Evolutionary conservation across 1,140 invertebrate genomes (phyloP).

Genomic region (Diabrotica virgifera): DNA sequence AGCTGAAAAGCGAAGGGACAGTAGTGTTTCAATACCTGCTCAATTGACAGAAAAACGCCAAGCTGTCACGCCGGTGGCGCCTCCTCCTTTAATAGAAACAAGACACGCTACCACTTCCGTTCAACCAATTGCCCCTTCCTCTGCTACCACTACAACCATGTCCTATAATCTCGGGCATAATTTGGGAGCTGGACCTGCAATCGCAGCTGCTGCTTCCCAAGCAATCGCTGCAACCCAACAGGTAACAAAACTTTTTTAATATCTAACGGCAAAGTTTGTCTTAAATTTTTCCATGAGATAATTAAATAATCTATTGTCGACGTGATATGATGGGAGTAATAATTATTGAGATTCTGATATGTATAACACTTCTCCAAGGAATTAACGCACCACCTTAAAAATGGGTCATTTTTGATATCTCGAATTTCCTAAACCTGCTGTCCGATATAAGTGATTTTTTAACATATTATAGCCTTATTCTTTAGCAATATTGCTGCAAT

Average conservation of each 20-base stretch:
- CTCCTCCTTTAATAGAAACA: slow-evolving; percentile 29
- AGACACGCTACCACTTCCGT: slow-evolving; percentile 24
- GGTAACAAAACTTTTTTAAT: slow-evolving; percentile 46
- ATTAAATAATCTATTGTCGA: too few species aligned
- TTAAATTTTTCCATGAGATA: too few species aligned
- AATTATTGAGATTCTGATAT: too few species aligned
- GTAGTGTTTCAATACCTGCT: slow-evolving; percentile 34
- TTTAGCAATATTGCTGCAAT: too few species aligned
- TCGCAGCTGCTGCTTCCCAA: slow-evolving; percentile 92
- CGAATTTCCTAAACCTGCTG: too few species aligned
- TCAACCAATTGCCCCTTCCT: slow-evolving; percentile 32
- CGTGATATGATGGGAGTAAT: too few species aligned
- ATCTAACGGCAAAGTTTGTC: background rate
- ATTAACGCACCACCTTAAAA: too few species aligned
- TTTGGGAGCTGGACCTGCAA: slow-evolving; percentile 79
- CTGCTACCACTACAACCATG: slow-evolving; percentile 41
- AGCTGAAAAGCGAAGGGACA: slow-evolving; percentile 44
- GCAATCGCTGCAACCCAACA: slow-evolving; percentile 95
- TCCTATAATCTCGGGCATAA: slow-evolving; percentile 55
- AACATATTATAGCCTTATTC: too few species aligned
- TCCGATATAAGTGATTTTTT: too few species aligned
- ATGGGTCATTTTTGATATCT: too few species aligned
- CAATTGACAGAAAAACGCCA: slow-evolving; percentile 50
- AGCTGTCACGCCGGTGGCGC: slow-evolving; percentile 33
- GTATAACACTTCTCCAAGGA: too few species aligned